Evolutionary conservation across 2,797 vertebrate species (phyloP).

Genomic region (Synaphobranchus kaupii): DNA sequence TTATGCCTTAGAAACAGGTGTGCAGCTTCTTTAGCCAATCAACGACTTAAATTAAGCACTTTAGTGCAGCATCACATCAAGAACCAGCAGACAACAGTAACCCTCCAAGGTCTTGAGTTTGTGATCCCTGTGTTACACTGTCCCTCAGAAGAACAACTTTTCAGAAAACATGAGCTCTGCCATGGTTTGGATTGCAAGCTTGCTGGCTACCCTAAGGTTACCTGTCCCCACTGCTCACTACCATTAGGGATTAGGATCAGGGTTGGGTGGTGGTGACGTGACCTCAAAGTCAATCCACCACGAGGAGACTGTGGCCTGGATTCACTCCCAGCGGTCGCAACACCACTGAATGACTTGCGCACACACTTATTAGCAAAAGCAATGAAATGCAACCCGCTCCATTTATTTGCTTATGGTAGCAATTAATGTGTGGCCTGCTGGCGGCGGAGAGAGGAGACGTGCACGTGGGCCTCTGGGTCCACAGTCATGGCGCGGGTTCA

Average conservation of each 20-base stretch:
- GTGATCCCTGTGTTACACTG: not conserved
- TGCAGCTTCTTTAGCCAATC: no score
- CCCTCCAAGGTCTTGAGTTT: not conserved
- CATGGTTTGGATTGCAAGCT: not conserved
- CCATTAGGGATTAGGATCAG: not conserved
- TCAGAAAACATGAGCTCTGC: not conserved
- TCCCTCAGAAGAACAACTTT: not conserved
- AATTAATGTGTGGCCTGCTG: not conserved
- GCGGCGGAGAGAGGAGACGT: not conserved
- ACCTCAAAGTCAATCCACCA: not conserved
- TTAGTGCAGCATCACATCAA: no score
- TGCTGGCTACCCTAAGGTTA: not conserved
- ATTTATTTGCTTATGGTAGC: not conserved
- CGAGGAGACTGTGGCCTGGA: not conserved
- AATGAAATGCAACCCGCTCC: not conserved
- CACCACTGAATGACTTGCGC: not conserved
- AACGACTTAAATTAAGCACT: no score
- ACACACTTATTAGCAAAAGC: not conserved
- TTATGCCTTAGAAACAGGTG: no score
- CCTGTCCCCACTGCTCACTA: not conserved
- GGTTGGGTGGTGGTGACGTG: not conserved
- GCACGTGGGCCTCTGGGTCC: not conserved
- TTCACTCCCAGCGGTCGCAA: not conserved
- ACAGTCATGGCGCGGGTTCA: not conserved
- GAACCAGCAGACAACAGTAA: no score